A percentile compares a stretch with the other conserved stretches of the same genome.
Evolutionary conservation across 1,140 invertebrate genomes (phyloP).

Genomic region (Drosophila nigromelanica): DNA sequence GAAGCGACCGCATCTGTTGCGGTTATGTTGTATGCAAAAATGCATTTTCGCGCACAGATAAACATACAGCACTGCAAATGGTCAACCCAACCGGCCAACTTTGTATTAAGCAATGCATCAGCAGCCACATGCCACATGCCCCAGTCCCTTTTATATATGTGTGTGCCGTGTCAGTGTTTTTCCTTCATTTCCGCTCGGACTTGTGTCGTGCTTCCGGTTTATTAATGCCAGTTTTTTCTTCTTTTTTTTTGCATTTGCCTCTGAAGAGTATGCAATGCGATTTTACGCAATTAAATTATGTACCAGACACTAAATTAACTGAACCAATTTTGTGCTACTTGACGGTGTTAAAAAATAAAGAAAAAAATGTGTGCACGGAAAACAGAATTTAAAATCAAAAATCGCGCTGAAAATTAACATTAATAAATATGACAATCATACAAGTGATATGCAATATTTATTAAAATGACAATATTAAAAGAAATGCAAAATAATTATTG

Average conservation of each 20-base stretch:
- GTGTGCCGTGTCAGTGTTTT: conserved; percentile 38
- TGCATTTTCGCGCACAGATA: conserved; percentile 81
- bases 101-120: conserved; percentile 55
- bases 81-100: conserved; percentile 42
- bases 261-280: conserved; percentile 31
- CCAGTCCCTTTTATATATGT: background rate
- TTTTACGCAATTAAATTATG: conserved; percentile 63
- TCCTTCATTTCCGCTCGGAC: conserved; percentile 64
- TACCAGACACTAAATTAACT: conserved; percentile 26
- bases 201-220: conserved; percentile 68
- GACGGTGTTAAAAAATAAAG: background rate
- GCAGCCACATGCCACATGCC: conserved; percentile 15
- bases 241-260: conserved; percentile 17
- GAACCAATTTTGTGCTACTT: conserved; percentile 5
- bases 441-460: conserved; percentile 53
- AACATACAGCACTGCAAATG: conserved; percentile 59
- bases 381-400: conserved; percentile 1
- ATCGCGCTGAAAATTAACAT: background rate
- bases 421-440: conserved; percentile 16
- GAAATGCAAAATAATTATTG: conserved; percentile 37
- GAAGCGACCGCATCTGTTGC: conserved; percentile 81
- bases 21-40: conserved; percentile 81
- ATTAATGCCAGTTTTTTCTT: conserved; percentile 64
- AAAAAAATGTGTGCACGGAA: background rate
- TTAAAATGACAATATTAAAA: conserved; percentile 56